Evolutionary conservation across 2,888 invertebrate species (phyloP), one percentile per base, ranked within the genome.

Genomic region (Chouioia cunea): DNA sequence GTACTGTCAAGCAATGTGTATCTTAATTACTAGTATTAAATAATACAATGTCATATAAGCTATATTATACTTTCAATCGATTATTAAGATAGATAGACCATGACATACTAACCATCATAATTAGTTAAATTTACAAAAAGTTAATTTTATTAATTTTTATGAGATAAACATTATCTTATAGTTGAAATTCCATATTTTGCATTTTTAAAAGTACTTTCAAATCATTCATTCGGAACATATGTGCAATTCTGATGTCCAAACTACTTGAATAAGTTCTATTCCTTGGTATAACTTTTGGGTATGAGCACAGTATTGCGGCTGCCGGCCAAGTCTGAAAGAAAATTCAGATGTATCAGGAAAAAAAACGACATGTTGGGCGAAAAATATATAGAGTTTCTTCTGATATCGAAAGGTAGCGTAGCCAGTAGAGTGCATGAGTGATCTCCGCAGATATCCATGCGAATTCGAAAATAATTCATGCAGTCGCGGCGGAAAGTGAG

Each of bases 401-500:
- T 50, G 18, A 56, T 56, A 54, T 44, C 36, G 36, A 36, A 12
- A 36, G 36, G 36, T 36, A 12, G 52, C 22, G 23, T 22, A 1
- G 58, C n/a, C 44, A 53, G 20, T 23, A 12, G 57, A 12, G 14
- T 50, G 16, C 52, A 62, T 77, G 78, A 79, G 75, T 77, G 80
- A 80, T 80, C 80, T 78, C 73, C 75, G 76, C 75, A 74, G 75
- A 77, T 77, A 77, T 77, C 78, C 77, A 74, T 36, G 68, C 64
- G 75, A 76, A 74, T 78, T 70, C 57, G 71, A 69, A 76, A 81
- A 81, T 79, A 81, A 81, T 80, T 79, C 78, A 79, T 80, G 77
- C 74, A 71, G 75, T 18, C 20, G 6, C 4, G 14, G 6, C 36
- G 15, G 14, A n/a, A 23, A 16, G 18, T 18, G 36, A 64, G 46